Base-by-base conservation (phyloP, 1,140 invertebrate species). In the Lanistes nyassanus region DNA sequence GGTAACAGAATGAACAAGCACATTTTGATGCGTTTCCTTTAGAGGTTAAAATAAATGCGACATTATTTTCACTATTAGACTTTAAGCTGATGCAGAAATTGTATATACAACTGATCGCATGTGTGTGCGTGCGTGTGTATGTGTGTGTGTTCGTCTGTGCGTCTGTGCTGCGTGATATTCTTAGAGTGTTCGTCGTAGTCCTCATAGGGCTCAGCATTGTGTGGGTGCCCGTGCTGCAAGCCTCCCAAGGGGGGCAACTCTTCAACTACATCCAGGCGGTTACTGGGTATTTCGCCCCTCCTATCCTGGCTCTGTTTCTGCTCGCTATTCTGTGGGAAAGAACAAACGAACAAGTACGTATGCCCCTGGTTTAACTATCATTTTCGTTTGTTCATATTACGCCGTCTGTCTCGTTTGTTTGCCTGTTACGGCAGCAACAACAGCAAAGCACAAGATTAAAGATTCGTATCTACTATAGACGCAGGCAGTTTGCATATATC, bases 181-280 rank as follows among this genome's bases (percentile, higher is more conserved):
- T 34, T 74, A 87, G 86, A 69, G 62, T 87, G 26, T 86, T 91
- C 81, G 86, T 91, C 13, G 29, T 91, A 6, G 37, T 90, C 0
- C 83, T 91, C 79, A 88, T 90, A 37, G 83, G 77, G 7, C 69
- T 91, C 9, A 90, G 88, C 76, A 88, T 91, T 26, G 65, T 85
- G 2, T 91, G 91, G 91, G 89, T 91, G 26, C 91, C 91, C 3
- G 83, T 91, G 9, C 86, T 91, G 39, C 85, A 90, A 77, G 80
- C 82, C n/a, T 86, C 88, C 29, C 90, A 91, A 83, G 90, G 91
- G 39, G 90, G 90, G 76, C 90, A 91, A 82, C 85, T 91, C 16
- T 91, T 88, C 76, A 88, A 90, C 75, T 91, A 91, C 79, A 91
- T 91, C n/a, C 91, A 92, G 81, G 83, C 88, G 6, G 86, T 91